Percentiles rank a stretch among this genome's conserved stretches.
Conservation (phyloP, 1,140 invertebrate species). For the Drosophila bipectinata region DNA sequence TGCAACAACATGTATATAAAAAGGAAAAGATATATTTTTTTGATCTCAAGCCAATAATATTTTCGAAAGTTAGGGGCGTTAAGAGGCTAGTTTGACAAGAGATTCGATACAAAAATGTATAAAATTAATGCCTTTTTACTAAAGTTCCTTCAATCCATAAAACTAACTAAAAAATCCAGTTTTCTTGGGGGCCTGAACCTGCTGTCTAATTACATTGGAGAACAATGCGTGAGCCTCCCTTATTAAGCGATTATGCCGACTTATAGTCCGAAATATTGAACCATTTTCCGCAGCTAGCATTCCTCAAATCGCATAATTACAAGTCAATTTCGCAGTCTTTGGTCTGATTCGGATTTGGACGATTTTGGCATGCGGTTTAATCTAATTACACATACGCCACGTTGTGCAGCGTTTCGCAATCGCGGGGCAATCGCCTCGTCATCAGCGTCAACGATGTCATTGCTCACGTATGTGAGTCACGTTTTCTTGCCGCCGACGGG, state of each 20-base stretch:
- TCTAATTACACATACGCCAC: conserved; percentile 82
- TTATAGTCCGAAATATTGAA: conserved; percentile 5
- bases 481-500: conserved; percentile 72
- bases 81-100: too few species aligned
- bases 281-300: conserved; percentile 57
- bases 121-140: too few species aligned
- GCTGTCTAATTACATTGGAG: conserved; percentile 8
- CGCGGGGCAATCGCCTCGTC: conserved; percentile 16
- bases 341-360: conserved; percentile 57
- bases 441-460: conserved; percentile 20
- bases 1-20: too few species aligned
- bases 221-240: conserved; percentile 35
- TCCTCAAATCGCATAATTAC: conserved; percentile 70
- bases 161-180: not conserved
- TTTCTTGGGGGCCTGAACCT: not conserved
- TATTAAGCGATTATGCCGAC: conserved; percentile 63
- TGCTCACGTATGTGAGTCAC: conserved; percentile 69
- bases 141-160: too few species aligned
- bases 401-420: conserved; percentile 71
- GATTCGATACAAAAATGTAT: too few species aligned
- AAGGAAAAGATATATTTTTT: too few species aligned
- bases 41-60: too few species aligned
- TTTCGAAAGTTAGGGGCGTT: too few species aligned
- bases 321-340: conserved; percentile 72
- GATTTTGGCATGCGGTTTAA: conserved; percentile 78